Base-by-base conservation (phyloP, 2,113 vertebrate genomes). In the Psammodynastes pulverulentus region DNA sequence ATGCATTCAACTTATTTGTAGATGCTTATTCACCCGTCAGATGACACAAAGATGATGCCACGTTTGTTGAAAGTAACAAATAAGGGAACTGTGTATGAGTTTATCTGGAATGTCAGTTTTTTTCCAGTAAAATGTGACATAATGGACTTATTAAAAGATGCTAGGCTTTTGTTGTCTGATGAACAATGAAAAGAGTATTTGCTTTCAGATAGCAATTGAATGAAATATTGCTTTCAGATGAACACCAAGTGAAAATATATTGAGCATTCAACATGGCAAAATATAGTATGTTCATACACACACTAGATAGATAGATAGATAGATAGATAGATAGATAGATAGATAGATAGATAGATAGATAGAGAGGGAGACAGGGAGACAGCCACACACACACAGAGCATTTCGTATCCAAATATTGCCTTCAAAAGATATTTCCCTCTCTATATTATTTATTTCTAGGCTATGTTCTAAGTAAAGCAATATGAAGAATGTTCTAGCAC, bases 21-120 rank as follows among this genome's bases (percentile, higher is more conserved):
- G 89, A 97, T 96, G 96, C 95, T 95, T 94, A 87, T 93, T 96
- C 96, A 97, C 94, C 95, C 95, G 87, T 92, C 89, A 86, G 92
- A 93, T 96, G 94, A 91, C 17, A 54, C 89, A 96, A 95, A 0
- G 0, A 46, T 95, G 94, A 97, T 94, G 94, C 90, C 10, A 3
- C 91, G 67, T 95, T 19, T 93, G 95, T 92, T 94, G 94, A 96
- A 94, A 54, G 17, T 4, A 53, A 95, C 91, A 89, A 91, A 90
- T 46, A 94, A 89, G 51, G 89, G 89, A 58, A 51, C 2, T 93
- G 92, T 29, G 51, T 93, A 93, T 92, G 89, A 79, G 90, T 95
- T 94, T 94, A 90, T 95, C 52, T 46, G 92, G 87, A 84, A 52
- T 93, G 92, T 91, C 94, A 94, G 92, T 15, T 67, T 34, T n/a